phyloP scores from a whole-genome alignment of 1,140 invertebrate species.

The Adoxophyes honmai region DNA sequence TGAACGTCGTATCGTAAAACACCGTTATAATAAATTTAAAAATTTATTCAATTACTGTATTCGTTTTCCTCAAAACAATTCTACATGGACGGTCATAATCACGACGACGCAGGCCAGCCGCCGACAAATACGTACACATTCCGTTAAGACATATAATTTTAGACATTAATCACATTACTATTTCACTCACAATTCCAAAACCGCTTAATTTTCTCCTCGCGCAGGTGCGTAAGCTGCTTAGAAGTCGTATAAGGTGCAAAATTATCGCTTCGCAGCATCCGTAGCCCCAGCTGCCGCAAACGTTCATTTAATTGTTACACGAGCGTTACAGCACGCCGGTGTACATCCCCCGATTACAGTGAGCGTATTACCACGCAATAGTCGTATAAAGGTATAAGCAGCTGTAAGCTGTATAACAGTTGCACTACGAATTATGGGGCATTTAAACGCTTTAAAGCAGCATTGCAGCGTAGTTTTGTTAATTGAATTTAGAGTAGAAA shows the following conservation, averaged over 20 bases:
- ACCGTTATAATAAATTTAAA: too few species aligned
- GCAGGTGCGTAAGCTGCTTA: not conserved
- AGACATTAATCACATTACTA: too few species aligned
- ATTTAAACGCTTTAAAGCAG: not conserved
- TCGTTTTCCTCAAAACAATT: too few species aligned
- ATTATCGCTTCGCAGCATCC: not conserved
- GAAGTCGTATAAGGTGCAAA: not conserved
- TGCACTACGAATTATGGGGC: not conserved
- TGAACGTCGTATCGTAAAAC: too few species aligned
- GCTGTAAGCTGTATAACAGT: not conserved
- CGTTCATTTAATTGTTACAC: slow-evolving; percentile 6
- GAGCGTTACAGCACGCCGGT: not conserved
- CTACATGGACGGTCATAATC: too few species aligned
- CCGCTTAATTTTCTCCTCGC: too few species aligned
- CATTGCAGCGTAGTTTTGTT: not conserved
- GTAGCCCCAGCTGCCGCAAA: slow-evolving; percentile 9
- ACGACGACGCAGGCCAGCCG: too few species aligned
- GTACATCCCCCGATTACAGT: slow-evolving; percentile 1
- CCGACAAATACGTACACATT: too few species aligned
- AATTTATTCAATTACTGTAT: too few species aligned
- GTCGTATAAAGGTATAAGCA: not conserved
- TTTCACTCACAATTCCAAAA: not conserved
- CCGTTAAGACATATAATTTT: too few species aligned
- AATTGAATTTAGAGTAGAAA: too few species aligned
- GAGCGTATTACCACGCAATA: not conserved